Base-by-base conservation (phyloP, 2,113 vertebrate species). In the Nettapus auritus region DNA sequence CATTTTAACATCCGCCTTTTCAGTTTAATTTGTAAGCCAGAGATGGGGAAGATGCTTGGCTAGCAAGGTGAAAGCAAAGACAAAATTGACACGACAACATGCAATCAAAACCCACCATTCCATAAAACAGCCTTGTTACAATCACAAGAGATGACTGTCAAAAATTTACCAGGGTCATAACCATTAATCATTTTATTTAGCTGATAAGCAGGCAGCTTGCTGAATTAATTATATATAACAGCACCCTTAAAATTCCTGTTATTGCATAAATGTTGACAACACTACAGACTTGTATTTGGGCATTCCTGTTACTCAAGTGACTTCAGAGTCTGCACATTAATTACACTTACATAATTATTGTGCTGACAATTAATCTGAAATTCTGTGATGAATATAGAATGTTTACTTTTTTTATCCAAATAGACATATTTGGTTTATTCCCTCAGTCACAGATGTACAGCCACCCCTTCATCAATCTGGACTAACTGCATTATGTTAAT, bases 331-430 rank as follows among this genome's bases (percentile, higher is more conserved):
- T 59, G 84, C 95, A 95, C 90, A 76, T 90, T 97, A 97, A 97
- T 97, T 97, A 97, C 63, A 82, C 80, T 95, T 74, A 92, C 76
- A 91, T 95, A 96, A 97, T 95, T 93, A 95, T 94, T 90, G 50
- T 86, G 86, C 89, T 93, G 89, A 97, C 92, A 94, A 95, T 97
- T 95, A 94, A 94, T 95, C 78, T 90, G 75, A 96, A 93, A 91
- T 88, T 91, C 92, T 88, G 77, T 73, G 55, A 50, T 76, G 85
- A 94, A 84, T 36, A 59, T n/a, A 57, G 25, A 87, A 93, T 91
- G 87, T 94, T 97, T 96, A 73, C 60, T 89, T 96, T 96, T 76
- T 90, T 79, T 82, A 93, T 89, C 50, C 63, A 90, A 93, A 95
- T 76, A 94, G 93, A 94, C 88, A 90, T 91, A 85, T 95, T 94